These are phyloP conservation scores for Oikopleura dioica DNA, from an alignment of 23 tunicate species.

Conservation along the genomic window DNA sequence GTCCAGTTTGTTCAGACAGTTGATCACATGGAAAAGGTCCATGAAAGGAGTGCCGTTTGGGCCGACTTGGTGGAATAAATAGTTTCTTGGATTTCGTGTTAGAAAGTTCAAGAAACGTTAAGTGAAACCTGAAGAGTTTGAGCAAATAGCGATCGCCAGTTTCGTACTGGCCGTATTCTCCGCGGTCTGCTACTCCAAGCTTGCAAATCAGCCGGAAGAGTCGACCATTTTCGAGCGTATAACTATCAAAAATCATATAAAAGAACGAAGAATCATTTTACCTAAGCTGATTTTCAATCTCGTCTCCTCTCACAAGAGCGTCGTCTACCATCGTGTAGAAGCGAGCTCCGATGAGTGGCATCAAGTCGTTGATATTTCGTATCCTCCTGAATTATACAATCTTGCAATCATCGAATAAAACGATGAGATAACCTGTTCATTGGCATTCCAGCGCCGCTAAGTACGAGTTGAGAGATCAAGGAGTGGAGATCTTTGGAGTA, in stretches of 20 bases:
- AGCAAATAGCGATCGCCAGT: slow-evolving; percentile 81
- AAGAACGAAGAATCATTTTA: slow-evolving; percentile 39
- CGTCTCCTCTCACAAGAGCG: slow-evolving; percentile 52
- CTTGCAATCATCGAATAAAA: too few species aligned
- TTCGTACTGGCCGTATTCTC: slow-evolving; percentile 46
- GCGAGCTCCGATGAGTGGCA: slow-evolving; percentile 93
- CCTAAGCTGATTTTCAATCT: slow-evolving; percentile 68
- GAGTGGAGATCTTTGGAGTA: too few species aligned
- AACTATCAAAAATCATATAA: too few species aligned
- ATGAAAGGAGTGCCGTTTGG: slow-evolving; percentile 73
- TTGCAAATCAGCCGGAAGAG: slow-evolving; percentile 50
- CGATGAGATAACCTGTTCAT: too few species aligned
- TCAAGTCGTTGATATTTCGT: too few species aligned
- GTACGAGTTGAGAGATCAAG: too few species aligned
- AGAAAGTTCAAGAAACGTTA: slow-evolving; percentile 28
- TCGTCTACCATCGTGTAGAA: slow-evolving; percentile 67
- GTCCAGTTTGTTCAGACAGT: slow-evolving; percentile 77
- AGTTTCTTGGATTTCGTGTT: neutral
- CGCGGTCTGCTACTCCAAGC: slow-evolving; percentile 57
- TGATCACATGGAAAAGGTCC: slow-evolving; percentile 60
- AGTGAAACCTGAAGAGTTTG: slow-evolving; percentile 63
- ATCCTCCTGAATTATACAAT: too few species aligned
- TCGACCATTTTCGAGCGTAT: slow-evolving; percentile 69
- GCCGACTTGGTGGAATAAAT: slow-evolving; percentile 15
- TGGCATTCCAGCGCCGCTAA: too few species aligned